A percentile compares a stretch with the other conserved stretches of the same genome.
phyloP scores from a whole-genome alignment of 2,797 vertebrate species.

The Smutsia temminckii region DNA sequence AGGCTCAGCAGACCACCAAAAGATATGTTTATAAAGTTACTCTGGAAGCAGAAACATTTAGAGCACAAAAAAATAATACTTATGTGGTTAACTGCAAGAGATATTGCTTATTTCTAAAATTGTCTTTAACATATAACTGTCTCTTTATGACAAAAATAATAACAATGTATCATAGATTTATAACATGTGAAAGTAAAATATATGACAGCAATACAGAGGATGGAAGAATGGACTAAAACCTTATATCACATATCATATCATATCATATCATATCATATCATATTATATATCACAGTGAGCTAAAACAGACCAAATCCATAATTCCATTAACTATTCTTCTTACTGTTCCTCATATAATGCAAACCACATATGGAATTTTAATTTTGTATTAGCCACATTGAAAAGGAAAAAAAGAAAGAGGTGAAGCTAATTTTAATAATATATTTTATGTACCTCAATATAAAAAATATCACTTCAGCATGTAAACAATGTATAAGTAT shows the following conservation, averaged over 20 bases:
- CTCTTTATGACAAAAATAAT: not conserved
- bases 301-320: not conserved
- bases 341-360: not conserved
- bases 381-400: not conserved
- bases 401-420: not conserved
- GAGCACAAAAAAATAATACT: not conserved
- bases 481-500: not conserved
- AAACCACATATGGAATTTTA: not conserved
- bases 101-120: not conserved
- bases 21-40: not conserved
- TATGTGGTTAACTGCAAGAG: not conserved
- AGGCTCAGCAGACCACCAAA: not conserved
- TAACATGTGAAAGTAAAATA: not conserved
- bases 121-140: not conserved
- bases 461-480: not conserved
- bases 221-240: not conserved
- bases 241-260: too few relatives aligned
- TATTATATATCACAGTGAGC: too few relatives aligned
- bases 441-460: not conserved
- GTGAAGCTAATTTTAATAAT: not conserved
- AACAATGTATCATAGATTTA: not conserved
- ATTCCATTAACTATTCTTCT: not conserved
- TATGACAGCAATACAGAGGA: not conserved
- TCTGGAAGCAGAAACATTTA: not conserved
- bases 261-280: too few relatives aligned